Evolutionary conservation across 2,113 vertebrate genomes (phyloP), one percentile per base, ranked within the genome.

Genomic region (Phrynosoma blainvillii): DNA sequence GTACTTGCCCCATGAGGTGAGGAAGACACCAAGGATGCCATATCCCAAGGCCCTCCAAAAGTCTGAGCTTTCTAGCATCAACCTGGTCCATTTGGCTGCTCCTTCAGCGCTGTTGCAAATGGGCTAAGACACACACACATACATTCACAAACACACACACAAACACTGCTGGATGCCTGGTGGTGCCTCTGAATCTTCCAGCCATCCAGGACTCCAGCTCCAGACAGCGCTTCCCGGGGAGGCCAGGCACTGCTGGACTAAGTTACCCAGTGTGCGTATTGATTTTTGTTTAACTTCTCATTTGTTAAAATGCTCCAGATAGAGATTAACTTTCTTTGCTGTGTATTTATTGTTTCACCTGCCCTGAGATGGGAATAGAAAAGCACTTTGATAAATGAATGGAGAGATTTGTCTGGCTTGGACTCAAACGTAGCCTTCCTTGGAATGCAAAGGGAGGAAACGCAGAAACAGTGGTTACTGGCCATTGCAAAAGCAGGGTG

Each of bases 281-380:
- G 90, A 93, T 93, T 91, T 91, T 42, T 80, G 82, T 85, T 93
- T 87, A 91, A 86, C 65, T 89, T 65, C 92, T 85, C 93, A 84
- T 95, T 93, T 82, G 84, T 93, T 91, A 84, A 89, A 20, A 36
- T 0, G 27, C 89, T 14, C n/a, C 1, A 74, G 91, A 47, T 59
- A 71, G 93, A 92, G 93, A 93, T 88, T 42, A 90, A 89, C 91
- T 84, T 66, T 7, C 9, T 0, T 0, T n/a, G 86, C 70, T 88
- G 2, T 80, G 90, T 82, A 9, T 91, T 92, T 93, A 82, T 83
- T 88, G 91, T 84, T 91, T 86, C 87, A 16, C 36, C 90, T 59
- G 81, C 88, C 70, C 85, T 76, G 87, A 40, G 40, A 4, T 0
- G n/a, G 93, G 59, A 88, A 0, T 56, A 0, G 42, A 62, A 16